Evolutionary conservation across 2,113 vertebrate genomes (phyloP).

Genomic region (Epinephelus moara): DNA sequence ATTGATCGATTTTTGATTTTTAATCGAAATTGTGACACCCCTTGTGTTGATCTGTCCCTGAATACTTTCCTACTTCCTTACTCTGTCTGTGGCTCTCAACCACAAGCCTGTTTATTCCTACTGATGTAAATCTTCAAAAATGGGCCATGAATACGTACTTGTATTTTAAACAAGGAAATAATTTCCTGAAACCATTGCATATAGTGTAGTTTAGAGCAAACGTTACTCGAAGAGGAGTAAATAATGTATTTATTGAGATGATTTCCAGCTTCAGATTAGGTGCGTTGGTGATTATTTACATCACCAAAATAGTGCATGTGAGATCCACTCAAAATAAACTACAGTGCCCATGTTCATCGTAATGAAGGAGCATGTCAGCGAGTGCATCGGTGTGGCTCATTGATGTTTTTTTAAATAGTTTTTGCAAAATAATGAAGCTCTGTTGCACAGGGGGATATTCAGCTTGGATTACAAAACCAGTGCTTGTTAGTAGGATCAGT

Average conservation of each 20-base stretch:
- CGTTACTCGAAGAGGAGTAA: neutral
- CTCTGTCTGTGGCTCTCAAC: neutral
- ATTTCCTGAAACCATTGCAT: neutral
- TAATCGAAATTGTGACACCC: neutral
- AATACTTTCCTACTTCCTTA: neutral
- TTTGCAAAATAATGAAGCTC: neutral
- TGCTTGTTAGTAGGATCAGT: neutral
- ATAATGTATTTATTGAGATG: neutral
- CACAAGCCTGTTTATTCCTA: neutral
- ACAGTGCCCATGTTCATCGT: neutral
- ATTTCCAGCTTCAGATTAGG: neutral
- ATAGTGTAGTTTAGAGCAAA: neutral
- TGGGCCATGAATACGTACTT: neutral
- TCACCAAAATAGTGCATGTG: neutral
- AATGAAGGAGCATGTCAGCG: neutral
- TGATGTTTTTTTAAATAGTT: slow-evolving; percentile 9
- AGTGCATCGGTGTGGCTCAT: neutral
- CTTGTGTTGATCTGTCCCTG: neutral
- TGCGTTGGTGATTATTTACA: neutral
- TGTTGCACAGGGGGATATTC: neutral
- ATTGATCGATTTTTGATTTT: too few species aligned
- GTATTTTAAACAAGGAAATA: neutral
- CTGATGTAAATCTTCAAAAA: neutral
- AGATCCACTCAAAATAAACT: neutral
- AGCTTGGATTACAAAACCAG: neutral